A percentile compares a stretch with the other conserved stretches of the same genome.
Conservation (phyloP, 2,888 invertebrate genomes). For the Deilephila elpenor region DNA sequence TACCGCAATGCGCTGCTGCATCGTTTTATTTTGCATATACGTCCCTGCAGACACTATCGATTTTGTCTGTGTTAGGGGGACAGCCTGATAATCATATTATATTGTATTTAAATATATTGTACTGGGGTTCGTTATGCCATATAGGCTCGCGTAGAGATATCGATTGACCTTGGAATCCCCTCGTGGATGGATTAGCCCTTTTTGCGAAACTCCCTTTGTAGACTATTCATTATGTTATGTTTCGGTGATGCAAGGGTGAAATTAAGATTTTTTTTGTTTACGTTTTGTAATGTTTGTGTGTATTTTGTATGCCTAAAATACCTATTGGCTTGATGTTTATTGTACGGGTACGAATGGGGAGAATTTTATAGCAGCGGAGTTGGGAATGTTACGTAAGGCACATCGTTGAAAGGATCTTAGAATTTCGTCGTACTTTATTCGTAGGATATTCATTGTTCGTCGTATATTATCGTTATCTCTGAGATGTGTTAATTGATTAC, state of each 20-base stretch:
- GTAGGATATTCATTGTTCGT: too few relatives aligned
- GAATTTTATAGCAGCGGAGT: too few relatives aligned
- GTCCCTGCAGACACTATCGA: conserved; percentile 79
- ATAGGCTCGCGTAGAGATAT: conserved; percentile 37
- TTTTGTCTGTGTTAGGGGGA: conserved; percentile 85
- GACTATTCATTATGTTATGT: conserved; percentile 34
- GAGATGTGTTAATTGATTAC: too few relatives aligned
- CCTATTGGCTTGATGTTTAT: too few relatives aligned
- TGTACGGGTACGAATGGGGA: too few relatives aligned
- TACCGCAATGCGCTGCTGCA: conserved; percentile 50
- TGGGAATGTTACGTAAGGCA: too few relatives aligned
- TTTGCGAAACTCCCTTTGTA: conserved; percentile 43
- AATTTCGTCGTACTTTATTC: too few relatives aligned
- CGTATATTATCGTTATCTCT: too few relatives aligned
- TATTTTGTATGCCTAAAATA: neutral
- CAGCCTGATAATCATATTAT: conserved; percentile 81
- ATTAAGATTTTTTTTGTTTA: conserved; percentile 13
- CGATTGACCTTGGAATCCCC: conserved; percentile 51
- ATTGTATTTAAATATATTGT: conserved; percentile 78
- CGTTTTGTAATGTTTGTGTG: neutral
- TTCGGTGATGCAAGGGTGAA: conserved; percentile 5
- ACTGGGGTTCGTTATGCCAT: conserved; percentile 58
- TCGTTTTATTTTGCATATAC: conserved; percentile 68
- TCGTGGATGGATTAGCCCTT: conserved; percentile 42
- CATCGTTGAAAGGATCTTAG: too few relatives aligned